Percentiles rank a stretch among this genome's conserved stretches.
These are phyloP conservation scores for Ctenoplectra terminalis DNA, from an alignment of 1,140 invertebrate genomes.

Conservation along the genomic window DNA sequence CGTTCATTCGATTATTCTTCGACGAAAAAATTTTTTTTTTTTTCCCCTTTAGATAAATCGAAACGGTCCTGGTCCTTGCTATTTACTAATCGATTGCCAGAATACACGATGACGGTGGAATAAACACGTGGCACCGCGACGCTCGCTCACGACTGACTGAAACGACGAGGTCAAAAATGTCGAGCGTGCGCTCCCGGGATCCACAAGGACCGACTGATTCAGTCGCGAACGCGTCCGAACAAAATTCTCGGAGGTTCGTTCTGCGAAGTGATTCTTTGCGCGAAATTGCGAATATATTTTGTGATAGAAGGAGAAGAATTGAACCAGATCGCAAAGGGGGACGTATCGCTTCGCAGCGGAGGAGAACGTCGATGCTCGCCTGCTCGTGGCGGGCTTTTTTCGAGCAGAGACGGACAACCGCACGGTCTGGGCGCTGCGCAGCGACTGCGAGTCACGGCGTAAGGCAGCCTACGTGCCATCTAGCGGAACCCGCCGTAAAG, in stretches of 20 bases:
- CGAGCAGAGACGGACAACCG: slow-evolving; percentile 55
- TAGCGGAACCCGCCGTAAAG: slow-evolving; percentile 59
- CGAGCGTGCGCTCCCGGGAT: slow-evolving; percentile 37
- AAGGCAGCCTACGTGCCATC: slow-evolving; percentile 69
- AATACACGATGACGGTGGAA: not conserved
- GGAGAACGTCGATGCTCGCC: slow-evolving; percentile 44
- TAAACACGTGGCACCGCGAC: slow-evolving; percentile 70
- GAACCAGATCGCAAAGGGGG: not conserved
- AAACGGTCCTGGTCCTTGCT: not conserved
- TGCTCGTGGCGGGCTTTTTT: slow-evolving; percentile 58
- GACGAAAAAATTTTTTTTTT: too few species aligned
- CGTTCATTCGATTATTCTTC: not conserved
- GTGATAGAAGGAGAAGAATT: not conserved
- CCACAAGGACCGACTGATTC: not conserved
- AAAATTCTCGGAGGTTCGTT: not conserved
- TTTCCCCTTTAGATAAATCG: too few species aligned
- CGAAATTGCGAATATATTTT: not conserved
- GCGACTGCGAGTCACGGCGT: slow-evolving; percentile 66
- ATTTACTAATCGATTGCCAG: not conserved
- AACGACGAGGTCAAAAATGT: slow-evolving; percentile 13
- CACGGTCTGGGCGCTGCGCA: slow-evolving; percentile 65
- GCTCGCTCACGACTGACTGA: slow-evolving; percentile 71
- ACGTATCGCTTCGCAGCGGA: slow-evolving; percentile 16
- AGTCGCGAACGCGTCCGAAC: slow-evolving; percentile 19
- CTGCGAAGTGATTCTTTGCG: not conserved